Evolutionary conservation across 2,888 invertebrate genomes (phyloP).

Genomic region (Seira sanloemensis): DNA sequence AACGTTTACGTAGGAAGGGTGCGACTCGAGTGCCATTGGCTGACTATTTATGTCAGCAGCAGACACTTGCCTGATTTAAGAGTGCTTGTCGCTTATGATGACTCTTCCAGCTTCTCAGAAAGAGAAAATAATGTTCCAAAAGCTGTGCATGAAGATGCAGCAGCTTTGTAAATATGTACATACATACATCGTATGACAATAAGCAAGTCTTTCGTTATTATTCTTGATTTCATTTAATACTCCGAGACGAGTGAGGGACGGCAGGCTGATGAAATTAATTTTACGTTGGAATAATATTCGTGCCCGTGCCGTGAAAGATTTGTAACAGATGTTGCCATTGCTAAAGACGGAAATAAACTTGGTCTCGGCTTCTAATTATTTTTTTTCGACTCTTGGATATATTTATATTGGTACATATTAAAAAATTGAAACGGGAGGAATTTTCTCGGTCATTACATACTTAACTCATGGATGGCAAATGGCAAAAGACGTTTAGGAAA

Average conservation of each 20-base stretch:
- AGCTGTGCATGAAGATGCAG: too few species aligned
- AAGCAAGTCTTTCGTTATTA: constrained; percentile 21
- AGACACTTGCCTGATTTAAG: constrained; percentile 63
- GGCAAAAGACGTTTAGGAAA: too few species aligned
- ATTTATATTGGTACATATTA: too few species aligned
- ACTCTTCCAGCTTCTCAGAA: not conserved
- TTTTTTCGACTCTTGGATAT: too few species aligned
- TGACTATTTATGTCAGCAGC: constrained; percentile 70
- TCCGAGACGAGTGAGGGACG: not conserved
- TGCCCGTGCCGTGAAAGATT: not conserved
- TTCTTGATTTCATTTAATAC: constrained; percentile 11
- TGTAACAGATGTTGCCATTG: not conserved
- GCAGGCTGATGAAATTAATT: constrained; percentile 48
- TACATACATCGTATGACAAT: too few species aligned
- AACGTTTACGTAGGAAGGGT: constrained; percentile 63
- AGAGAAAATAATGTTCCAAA: not conserved
- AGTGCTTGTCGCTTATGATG: constrained; percentile 2
- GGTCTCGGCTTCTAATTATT: not conserved
- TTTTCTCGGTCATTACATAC: too few species aligned
- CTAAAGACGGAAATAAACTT: too few species aligned
- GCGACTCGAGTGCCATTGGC: constrained; percentile 71
- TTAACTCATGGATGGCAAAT: too few species aligned
- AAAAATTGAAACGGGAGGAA: too few species aligned
- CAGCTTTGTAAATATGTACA: too few species aligned
- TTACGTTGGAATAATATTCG: not conserved